Conservation (phyloP, 2,113 vertebrate species). For the Dinomys branickii region DNA sequence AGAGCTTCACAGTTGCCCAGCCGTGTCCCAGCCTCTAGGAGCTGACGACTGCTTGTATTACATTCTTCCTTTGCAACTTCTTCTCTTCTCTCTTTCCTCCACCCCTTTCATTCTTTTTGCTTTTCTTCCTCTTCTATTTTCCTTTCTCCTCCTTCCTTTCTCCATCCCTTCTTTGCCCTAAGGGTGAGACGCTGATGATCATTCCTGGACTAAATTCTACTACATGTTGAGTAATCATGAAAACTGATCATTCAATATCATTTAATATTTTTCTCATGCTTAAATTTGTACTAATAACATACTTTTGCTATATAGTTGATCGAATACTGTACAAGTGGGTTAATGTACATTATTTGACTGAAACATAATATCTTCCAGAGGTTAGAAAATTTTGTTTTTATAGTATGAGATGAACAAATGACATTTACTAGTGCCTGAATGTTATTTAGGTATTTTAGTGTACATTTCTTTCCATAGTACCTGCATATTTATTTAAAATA, state of each 20-base stretch:
- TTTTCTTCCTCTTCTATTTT: not conserved
- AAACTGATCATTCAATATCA: not conserved
- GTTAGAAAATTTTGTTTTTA: not conserved
- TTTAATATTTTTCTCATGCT: not conserved
- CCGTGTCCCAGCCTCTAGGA: accelerated
- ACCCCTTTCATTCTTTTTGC: not conserved
- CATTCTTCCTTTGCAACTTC: no score
- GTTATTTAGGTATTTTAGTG: not conserved
- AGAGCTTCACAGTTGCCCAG: no score
- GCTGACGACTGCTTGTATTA: no score
- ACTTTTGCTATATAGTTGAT: not conserved
- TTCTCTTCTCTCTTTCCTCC: not conserved
- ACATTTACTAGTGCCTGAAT: not conserved
- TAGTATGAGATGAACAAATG: not conserved
- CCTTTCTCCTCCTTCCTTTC: no score
- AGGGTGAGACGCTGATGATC: not conserved
- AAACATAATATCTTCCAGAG: accelerated
- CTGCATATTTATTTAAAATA: not conserved
- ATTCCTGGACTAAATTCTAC: not conserved
- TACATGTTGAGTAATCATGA: not conserved
- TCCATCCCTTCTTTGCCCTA: not conserved
- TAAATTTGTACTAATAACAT: not conserved
- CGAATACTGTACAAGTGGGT: not conserved
- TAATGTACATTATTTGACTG: not conserved
- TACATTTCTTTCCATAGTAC: not conserved